These are phyloP conservation scores for Alligator sinensis DNA, from an alignment of 2,113 vertebrate species.

Conservation along the genomic window DNA sequence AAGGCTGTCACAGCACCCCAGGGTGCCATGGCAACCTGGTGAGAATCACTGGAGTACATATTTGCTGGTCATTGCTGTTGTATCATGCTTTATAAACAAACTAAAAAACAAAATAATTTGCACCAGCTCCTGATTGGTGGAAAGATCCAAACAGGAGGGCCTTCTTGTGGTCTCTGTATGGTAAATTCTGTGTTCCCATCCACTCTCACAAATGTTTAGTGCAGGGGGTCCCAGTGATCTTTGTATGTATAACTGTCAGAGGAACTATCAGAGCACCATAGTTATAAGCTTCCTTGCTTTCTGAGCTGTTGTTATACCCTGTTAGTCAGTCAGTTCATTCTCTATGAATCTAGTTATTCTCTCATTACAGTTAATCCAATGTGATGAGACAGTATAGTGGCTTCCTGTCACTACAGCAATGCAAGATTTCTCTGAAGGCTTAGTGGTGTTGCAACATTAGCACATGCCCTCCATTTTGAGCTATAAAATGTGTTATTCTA, in stretches of 20 bases:
- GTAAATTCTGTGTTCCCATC: background rate
- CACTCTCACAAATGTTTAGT: background rate
- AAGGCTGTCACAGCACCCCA: too few relatives aligned
- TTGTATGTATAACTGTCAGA: background rate
- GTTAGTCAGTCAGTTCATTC: background rate
- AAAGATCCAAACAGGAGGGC: background rate
- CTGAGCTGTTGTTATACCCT: background rate
- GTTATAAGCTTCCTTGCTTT: background rate
- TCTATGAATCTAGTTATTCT: background rate
- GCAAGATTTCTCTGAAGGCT: background rate
- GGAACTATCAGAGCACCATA: background rate
- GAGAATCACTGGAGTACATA: background rate
- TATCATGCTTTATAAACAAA: background rate
- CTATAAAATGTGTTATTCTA: background rate
- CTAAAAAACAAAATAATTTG: background rate
- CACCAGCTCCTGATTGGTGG: background rate
- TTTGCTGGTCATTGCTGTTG: background rate
- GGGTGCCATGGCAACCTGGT: too few relatives aligned
- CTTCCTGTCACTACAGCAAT: background rate
- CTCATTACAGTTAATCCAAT: background rate
- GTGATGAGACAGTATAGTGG: background rate
- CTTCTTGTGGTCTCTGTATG: background rate
- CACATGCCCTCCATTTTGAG: background rate
- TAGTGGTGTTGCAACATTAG: background rate
- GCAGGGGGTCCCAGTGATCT: background rate